phyloP scores from a whole-genome alignment of 2,113 vertebrate genomes.

The Lipophrys pholis region DNA sequence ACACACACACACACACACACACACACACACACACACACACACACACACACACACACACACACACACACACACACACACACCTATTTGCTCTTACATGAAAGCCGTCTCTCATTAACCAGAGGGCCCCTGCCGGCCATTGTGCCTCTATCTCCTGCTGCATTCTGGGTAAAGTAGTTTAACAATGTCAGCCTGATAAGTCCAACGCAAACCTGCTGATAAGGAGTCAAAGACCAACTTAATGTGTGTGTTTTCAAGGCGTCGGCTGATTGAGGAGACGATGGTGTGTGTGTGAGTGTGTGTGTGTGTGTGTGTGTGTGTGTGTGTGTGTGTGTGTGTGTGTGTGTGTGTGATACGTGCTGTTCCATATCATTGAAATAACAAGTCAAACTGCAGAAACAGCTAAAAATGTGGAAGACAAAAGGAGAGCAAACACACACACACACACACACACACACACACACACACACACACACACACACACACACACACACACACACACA shows the following conservation, averaged over 20 bases:
- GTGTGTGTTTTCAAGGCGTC: conserved; percentile 78
- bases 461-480: too few species aligned
- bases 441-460: too few species aligned
- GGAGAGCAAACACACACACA: conserved; percentile 55
- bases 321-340: too few species aligned
- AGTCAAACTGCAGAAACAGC: conserved; percentile 60
- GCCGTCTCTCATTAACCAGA: conserved; percentile 79
- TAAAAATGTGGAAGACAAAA: conserved; percentile 62
- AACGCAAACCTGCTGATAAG: conserved; percentile 81
- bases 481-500: too few species aligned
- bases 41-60: conserved; percentile 36
- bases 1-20: too few species aligned
- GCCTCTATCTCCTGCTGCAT: conserved; percentile 77
- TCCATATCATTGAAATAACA: conserved; percentile 75
- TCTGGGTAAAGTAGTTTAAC: conserved; percentile 84
- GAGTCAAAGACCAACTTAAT: conserved; percentile 80
- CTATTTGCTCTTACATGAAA: conserved; percentile 77
- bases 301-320: conserved; percentile 35
- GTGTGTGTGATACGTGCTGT: conserved; percentile 24
- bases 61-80: conserved; percentile 36
- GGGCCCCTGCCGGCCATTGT: conserved; percentile 75
- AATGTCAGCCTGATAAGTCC: conserved; percentile 82
- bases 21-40: too few species aligned
- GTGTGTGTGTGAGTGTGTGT: conserved; percentile 26
- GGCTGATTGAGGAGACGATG: conserved; percentile 69